phyloP scores from a whole-genome alignment of 2,113 vertebrate species.

The Protomyctophum bolini region DNA sequence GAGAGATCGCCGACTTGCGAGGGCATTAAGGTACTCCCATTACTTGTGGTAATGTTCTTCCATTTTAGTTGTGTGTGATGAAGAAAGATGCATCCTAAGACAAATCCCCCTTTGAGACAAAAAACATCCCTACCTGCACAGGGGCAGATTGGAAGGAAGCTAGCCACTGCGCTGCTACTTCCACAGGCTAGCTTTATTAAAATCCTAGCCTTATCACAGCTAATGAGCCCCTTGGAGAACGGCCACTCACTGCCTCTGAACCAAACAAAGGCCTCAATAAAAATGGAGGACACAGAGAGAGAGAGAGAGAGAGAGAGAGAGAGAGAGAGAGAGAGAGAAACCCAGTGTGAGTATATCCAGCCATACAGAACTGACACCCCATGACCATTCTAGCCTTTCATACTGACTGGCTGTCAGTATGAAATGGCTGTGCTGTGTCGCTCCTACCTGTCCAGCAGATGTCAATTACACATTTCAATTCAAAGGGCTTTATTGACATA shows the following conservation, averaged over 20 bases:
- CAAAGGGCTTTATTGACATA: too few species aligned
- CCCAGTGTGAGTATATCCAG: conserved; percentile 33
- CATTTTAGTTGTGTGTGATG: conserved; percentile 22
- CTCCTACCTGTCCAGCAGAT: too few species aligned
- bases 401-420: too few species aligned
- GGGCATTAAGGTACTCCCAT: too few species aligned
- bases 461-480: too few species aligned
- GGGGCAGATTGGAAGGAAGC: not conserved
- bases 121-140: conserved; percentile 24
- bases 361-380: not conserved
- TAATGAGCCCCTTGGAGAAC: conserved; percentile 73
- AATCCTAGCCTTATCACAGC: conserved; percentile 57
- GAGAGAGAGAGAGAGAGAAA: too few species aligned
- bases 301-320: not conserved
- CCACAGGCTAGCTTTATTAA: conserved; percentile 54
- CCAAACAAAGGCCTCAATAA: conserved; percentile 65
- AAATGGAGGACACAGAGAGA: conserved; percentile 39
- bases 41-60: conserved; percentile 33
- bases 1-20: not conserved
- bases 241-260: conserved; percentile 55
- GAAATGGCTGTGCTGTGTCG: too few species aligned
- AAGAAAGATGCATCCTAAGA: conserved; percentile 23
- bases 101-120: conserved; percentile 9
- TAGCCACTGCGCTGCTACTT: conserved; percentile 40
- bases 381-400: too few species aligned